Base-by-base conservation (phyloP, 1,140 invertebrate species). In the Leucophenga varia region DNA sequence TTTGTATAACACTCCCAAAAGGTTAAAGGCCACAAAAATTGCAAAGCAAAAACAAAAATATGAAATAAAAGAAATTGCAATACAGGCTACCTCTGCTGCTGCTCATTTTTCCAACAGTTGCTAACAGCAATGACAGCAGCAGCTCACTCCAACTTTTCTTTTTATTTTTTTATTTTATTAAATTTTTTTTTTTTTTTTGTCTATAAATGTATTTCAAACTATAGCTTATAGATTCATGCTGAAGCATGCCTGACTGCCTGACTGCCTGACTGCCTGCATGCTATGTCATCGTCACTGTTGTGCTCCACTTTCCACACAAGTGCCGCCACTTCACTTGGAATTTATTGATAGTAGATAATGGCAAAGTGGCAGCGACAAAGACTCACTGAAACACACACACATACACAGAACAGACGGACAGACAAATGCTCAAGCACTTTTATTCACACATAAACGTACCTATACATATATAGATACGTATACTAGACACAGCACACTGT, bases 271-370 rank as follows among this genome's bases (percentile, higher is more conserved):
- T 14, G 28, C 22, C 30, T 19, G 21, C n/a, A 35, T 19, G 54
- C 48, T 47, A 12, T 64, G 54, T 52, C 59, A 50, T 28, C 49
- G n/a, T n/a, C n/a, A 48, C 63, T 52, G 55, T 67, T 65, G 63
- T 67, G 63, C 63, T 57, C 49, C 59, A 67, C 59, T 67, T 65
- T 64, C 49, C 53, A 54, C 63, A 67, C 64, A 68, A 67, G 64
- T 67, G 63, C 56, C 22, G 22, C 51, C 63, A 67, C 63, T 67
- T 67, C 63, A 67, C 63, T 67, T 61, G 63, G 64, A 67, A 67
- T 68, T 67, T 67, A 67, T 67, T 67, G 63, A 67, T 67, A 61
- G 63, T 56, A 67, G 63, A 67, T 67, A 67, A 67, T 68, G 47
- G 56, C 59, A 51, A 67, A 67, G 63, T 67, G 63, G 56, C 55